Conservation (phyloP, 2,797 vertebrate species). For the Otolemur crassicaudatus region DNA sequence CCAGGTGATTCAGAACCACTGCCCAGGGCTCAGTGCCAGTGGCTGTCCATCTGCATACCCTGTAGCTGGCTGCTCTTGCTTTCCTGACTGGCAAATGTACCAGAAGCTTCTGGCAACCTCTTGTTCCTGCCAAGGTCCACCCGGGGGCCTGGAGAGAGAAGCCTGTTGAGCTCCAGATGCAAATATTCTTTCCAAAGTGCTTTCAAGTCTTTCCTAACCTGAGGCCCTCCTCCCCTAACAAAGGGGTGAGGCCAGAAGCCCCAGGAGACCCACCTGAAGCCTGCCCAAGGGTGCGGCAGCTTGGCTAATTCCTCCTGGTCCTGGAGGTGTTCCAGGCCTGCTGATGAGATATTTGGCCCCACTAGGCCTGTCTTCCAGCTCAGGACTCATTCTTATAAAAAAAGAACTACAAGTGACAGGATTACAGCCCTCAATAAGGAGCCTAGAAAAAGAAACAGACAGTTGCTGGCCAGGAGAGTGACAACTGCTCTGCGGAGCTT, state of each 20-base stretch:
- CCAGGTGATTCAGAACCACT: background rate
- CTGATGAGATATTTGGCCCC: background rate
- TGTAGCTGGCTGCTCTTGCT: background rate
- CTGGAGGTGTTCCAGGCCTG: background rate
- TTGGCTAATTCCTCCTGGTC: background rate
- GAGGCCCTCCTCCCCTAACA: background rate
- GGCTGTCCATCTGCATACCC: background rate
- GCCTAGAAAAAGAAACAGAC: background rate
- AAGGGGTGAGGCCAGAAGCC: background rate
- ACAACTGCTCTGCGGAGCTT: background rate
- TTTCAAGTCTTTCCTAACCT: background rate
- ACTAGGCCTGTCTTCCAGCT: background rate
- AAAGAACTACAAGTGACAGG: background rate
- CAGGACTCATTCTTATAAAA: background rate
- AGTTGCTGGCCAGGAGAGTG: background rate
- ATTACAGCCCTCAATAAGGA: background rate
- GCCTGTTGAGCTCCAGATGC: background rate
- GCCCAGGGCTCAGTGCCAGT: accelerated
- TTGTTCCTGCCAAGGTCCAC: background rate
- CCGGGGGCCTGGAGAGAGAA: background rate
- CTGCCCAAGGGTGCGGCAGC: accelerated
- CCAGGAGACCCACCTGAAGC: background rate
- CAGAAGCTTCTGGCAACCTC: background rate
- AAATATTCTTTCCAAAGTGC: background rate
- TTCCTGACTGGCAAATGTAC: background rate